These are phyloP conservation scores for Agonopterix subpropinquella DNA, from an alignment of 2,888 invertebrate species.

Conservation along the genomic window DNA sequence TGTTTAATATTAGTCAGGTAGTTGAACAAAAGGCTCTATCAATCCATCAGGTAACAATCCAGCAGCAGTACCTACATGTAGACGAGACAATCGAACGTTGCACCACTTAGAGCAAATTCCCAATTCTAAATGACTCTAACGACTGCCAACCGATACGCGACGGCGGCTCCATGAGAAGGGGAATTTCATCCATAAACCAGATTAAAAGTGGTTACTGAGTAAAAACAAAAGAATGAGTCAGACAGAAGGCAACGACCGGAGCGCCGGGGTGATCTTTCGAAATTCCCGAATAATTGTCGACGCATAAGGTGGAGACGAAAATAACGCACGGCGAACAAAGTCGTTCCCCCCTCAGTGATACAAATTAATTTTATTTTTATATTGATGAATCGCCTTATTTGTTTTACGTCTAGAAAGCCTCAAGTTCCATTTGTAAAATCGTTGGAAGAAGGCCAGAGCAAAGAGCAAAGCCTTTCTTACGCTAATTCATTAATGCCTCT, in stretches of 20 bases:
- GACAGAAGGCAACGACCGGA: slow-evolving; percentile 57
- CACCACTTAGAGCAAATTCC: background rate
- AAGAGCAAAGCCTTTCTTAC: too few species aligned
- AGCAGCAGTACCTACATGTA: slow-evolving; percentile 2
- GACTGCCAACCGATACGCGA: slow-evolving; percentile 1
- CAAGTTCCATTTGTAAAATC: slow-evolving; percentile 13
- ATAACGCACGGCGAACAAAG: slow-evolving; percentile 52
- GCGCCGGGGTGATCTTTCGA: slow-evolving; percentile 70
- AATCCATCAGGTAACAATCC: background rate
- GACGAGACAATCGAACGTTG: background rate
- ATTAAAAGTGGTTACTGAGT: slow-evolving; percentile 28
- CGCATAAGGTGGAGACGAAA: slow-evolving; percentile 63
- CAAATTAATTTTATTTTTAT: slow-evolving; percentile 70
- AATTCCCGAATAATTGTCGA: slow-evolving; percentile 70
- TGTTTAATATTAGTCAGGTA: background rate
- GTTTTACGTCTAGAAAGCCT: slow-evolving; percentile 26
- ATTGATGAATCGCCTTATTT: slow-evolving; percentile 64
- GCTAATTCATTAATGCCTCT: too few species aligned
- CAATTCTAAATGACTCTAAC: background rate
- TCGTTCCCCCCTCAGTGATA: slow-evolving; percentile 51
- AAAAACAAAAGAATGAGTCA: slow-evolving; percentile 71
- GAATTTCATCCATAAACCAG: slow-evolving; percentile 5
- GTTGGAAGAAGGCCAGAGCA: slow-evolving; percentile 12
- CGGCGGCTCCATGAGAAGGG: background rate
- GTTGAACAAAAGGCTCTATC: background rate